These are phyloP conservation scores for Linnaemya vulpina DNA, from an alignment of 2,888 invertebrate species.

Conservation along the genomic window DNA sequence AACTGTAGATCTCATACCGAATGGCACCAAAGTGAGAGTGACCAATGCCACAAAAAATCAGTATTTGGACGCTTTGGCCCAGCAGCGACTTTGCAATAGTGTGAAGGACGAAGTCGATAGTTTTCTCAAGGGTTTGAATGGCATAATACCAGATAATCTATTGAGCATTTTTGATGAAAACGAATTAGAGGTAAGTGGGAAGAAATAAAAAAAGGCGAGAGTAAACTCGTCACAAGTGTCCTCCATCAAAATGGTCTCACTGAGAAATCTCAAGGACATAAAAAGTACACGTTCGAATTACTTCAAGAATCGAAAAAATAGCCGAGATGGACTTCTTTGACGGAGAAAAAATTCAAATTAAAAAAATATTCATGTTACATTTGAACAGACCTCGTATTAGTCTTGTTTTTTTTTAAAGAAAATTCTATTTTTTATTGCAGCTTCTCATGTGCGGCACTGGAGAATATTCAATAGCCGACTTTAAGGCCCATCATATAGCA, in stretches of 20 bases:
- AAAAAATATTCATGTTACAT: too few species aligned
- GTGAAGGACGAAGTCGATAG: constrained; percentile 93
- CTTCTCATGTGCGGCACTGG: constrained; percentile 96
- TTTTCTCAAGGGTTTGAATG: constrained; percentile 94
- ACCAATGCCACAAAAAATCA: constrained; percentile 85
- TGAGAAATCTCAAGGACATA: too few species aligned
- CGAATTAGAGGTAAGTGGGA: constrained; percentile 91
- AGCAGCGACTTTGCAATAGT: constrained; percentile 92
- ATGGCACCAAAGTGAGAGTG: constrained; percentile 88
- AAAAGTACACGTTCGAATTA: too few species aligned
- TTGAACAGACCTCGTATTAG: too few species aligned
- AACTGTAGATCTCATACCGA: constrained; percentile 92
- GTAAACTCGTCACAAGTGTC: too few species aligned
- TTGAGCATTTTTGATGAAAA: constrained; percentile 98
- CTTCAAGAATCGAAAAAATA: too few species aligned
- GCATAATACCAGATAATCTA: constrained; percentile 95
- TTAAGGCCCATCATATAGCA: constrained; percentile 93
- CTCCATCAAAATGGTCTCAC: too few species aligned
- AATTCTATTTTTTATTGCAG: constrained; percentile 84
- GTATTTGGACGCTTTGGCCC: constrained; percentile 94
- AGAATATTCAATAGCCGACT: constrained; percentile 94
- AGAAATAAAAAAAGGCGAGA: constrained; percentile 59
- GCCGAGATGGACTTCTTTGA: too few species aligned
- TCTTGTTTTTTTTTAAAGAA: too few species aligned
- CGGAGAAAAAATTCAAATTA: too few species aligned